Base-by-base conservation (phyloP, 2,888 invertebrate genomes). In the Subacronicta megacephala region DNA sequence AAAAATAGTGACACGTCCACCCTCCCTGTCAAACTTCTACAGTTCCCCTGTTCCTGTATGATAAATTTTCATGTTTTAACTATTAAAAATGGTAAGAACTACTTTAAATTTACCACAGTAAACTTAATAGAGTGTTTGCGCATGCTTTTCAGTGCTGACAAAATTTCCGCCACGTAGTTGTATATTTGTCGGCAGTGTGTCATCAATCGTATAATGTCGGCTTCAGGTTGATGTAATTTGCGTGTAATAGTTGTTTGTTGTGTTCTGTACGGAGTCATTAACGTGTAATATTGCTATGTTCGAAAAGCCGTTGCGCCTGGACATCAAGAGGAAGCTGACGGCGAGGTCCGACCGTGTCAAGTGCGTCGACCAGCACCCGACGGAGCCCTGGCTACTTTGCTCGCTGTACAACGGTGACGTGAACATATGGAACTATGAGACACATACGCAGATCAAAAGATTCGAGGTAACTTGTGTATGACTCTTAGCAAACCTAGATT, bases 371-470 rank as follows among this genome's bases (percentile, higher is more conserved):
- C 96, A 99, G 74, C 99, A 99, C 90, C 99, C 99, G 0, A 96
- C 97, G 36, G 99, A 99, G 88, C 99, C 99, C 72, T 99, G 99
- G 99, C 98, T 99, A 96, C 95, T 99, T 49, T 99, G 99, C 80
- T 98, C 99, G 35, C 95, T 99, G 29, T 99, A 99, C 95, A 99
- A 99, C 94, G 99, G 99, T 77, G 98, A 99, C 94, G 99, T 99
- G 78, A 99, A 99, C 95, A 98, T 99, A 83, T 99, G 99, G 99
- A 99, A 99, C 89, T 97, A 98, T 93, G 99, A 99, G 88, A 98
- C 97, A 62, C 99, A 99, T 90, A 96, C 97, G 79, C 95, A 98
- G 75, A 97, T 98, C 73, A 94, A 94, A 75, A 97, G 97, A 75
- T 98, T 98, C 82, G 98, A 98, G 95, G 97, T 97, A 83, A 80